Evolutionary conservation across 2,888 invertebrate species (phyloP).

Genomic region (Habrosyne pyritoides): DNA sequence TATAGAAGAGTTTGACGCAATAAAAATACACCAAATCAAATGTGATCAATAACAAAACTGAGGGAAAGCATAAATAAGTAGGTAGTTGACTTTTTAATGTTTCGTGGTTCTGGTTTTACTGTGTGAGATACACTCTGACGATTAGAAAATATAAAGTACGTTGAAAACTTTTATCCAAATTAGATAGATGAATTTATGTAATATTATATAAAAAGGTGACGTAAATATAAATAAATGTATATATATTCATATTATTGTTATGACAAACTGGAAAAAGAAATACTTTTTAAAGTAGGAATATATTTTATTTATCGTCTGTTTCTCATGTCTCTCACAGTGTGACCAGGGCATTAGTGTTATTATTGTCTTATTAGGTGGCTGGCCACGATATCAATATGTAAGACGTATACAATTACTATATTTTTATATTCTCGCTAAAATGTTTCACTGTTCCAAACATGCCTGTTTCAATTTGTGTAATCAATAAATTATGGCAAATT

Average conservation of each 20-base stretch:
- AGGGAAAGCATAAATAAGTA: conserved; percentile 33
- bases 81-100: conserved; percentile 23
- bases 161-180: neutral
- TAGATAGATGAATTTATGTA: neutral
- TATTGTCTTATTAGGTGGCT: conserved; percentile 71
- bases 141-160: neutral
- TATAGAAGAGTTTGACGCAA: conserved; percentile 36
- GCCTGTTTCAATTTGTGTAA: conserved; percentile 78
- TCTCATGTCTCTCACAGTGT: conserved; percentile 34
- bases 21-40: conserved; percentile 50
- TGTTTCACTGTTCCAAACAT: conserved; percentile 67
- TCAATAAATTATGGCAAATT: conserved; percentile 82
- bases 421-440: conserved; percentile 69
- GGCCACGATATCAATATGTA: conserved; percentile 72
- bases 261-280: neutral
- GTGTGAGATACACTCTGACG: conserved; percentile 27
- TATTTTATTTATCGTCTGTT: neutral
- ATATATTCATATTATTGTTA: neutral
- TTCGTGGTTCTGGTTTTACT: conserved; percentile 30
- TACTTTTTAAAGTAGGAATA: neutral
- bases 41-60: conserved; percentile 51
- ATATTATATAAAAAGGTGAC: too few relatives aligned
- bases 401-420: conserved; percentile 65
- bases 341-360: conserved; percentile 35
- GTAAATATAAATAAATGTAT: neutral